A percentile compares a stretch with the other conserved stretches of the same genome.
Conservation (phyloP, 1,140 invertebrate species). For the Nebria ingens region DNA sequence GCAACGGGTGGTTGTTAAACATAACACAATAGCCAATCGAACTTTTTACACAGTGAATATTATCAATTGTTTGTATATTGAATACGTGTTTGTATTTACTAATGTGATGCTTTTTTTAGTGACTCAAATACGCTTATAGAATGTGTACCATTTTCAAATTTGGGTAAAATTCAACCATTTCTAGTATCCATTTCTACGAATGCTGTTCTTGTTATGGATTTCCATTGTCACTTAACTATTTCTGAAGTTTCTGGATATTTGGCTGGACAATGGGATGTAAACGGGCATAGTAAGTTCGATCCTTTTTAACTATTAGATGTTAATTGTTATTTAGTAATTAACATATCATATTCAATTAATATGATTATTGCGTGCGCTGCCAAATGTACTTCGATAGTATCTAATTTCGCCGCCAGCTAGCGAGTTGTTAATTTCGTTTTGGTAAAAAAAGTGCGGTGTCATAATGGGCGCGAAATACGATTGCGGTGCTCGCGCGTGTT, state of each 20-base stretch:
- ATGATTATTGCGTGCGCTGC: no score
- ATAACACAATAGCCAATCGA: slow-evolving; percentile 56
- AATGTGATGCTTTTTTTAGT: no score
- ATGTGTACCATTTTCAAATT: slow-evolving; percentile 72
- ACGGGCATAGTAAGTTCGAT: slow-evolving; percentile 72
- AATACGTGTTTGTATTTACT: slow-evolving; percentile 8
- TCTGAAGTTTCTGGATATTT: slow-evolving; percentile 91
- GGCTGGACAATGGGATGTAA: slow-evolving; percentile 89
- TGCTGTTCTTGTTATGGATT: slow-evolving; percentile 78
- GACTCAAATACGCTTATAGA: slow-evolving; percentile 81
- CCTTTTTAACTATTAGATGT: no score
- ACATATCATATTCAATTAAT: no score
- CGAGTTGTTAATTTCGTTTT: no score
- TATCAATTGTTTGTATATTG: slow-evolving; percentile 8
- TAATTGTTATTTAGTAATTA: no score
- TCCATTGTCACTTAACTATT: slow-evolving; percentile 86
- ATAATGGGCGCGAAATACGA: no score
- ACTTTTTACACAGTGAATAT: slow-evolving; percentile 57
- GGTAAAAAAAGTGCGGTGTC: no score
- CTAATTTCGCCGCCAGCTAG: no score
- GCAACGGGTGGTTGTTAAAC: slow-evolving; percentile 53
- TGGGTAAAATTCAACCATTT: slow-evolving; percentile 88
- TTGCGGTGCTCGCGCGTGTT: no score
- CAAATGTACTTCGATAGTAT: no score
- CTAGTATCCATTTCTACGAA: slow-evolving; percentile 80